A percentile compares a stretch with the other conserved stretches of the same genome.
Evolutionary conservation across 1,140 invertebrate genomes (phyloP).

Genomic region (Notospermus geniculatus): DNA sequence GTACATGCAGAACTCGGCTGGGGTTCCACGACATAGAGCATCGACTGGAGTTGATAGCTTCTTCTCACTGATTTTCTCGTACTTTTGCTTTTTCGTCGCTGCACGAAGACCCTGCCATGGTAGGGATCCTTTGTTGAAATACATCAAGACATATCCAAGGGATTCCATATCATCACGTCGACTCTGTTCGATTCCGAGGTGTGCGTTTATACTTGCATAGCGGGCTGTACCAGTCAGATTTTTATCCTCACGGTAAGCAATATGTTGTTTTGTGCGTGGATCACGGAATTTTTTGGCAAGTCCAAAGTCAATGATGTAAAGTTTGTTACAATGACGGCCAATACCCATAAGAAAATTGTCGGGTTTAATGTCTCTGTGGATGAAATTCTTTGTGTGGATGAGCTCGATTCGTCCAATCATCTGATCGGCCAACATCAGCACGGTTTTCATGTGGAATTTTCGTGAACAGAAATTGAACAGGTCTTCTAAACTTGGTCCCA

Average conservation of each 20-base stretch:
- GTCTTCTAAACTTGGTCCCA: conserved; percentile 56
- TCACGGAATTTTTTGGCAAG: conserved; percentile 95
- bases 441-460: conserved; percentile 56
- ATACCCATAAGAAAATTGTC: conserved; percentile 75
- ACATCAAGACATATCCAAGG: conserved; percentile 94
- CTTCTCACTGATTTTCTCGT: conserved; percentile 96
- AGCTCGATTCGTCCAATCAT: conserved; percentile 85
- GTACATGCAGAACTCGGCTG: conserved; percentile 97
- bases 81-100: conserved; percentile 90
- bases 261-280: conserved; percentile 81
- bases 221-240: conserved; percentile 94
- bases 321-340: conserved; percentile 89
- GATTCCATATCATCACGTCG: conserved; percentile 96
- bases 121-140: conserved; percentile 85
- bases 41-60: conserved; percentile 96
- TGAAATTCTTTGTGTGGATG: conserved; percentile 91
- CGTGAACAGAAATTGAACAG: conserved; percentile 56
- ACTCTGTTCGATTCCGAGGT: conserved; percentile 72
- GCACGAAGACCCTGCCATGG: conserved; percentile 84
- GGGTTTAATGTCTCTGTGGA: conserved; percentile 60
- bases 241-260: conserved; percentile 92
- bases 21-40: conserved; percentile 90
- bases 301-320: conserved; percentile 97
- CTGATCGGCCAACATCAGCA: conserved; percentile 56
- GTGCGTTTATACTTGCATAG: conserved; percentile 89